Evolutionary conservation across 2,888 invertebrate genomes (phyloP).

Genomic region (Eretmocerus hayati): DNA sequence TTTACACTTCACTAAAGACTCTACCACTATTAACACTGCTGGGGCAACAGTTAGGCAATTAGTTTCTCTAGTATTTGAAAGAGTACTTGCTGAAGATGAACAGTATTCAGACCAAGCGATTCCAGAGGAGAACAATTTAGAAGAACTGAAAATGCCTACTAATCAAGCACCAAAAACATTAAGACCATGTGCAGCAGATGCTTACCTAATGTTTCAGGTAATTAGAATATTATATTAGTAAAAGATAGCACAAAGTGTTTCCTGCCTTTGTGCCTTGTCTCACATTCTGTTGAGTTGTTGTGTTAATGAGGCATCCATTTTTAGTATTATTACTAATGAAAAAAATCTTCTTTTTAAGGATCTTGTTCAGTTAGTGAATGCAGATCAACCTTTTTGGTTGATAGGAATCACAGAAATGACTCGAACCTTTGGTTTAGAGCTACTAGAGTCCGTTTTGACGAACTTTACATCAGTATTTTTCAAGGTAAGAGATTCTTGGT

Average conservation of each 20-base stretch:
- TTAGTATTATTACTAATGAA: background rate
- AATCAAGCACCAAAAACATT: slow-evolving; percentile 75
- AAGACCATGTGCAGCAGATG: slow-evolving; percentile 85
- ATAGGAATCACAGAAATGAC: slow-evolving; percentile 96
- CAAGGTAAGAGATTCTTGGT: slow-evolving; percentile 53
- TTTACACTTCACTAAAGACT: slow-evolving; percentile 91
- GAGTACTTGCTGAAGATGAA: slow-evolving; percentile 70
- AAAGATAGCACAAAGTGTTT: no score
- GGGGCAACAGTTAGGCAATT: slow-evolving; percentile 95
- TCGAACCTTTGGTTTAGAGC: slow-evolving; percentile 90
- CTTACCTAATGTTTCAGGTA: slow-evolving; percentile 89
- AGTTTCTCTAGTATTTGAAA: slow-evolving; percentile 84
- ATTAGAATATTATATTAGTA: background rate
- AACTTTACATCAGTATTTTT: slow-evolving; percentile 80
- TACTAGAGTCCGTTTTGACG: slow-evolving; percentile 86
- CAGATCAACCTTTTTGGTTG: slow-evolving; percentile 93
- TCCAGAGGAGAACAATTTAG: slow-evolving; percentile 58
- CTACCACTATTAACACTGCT: slow-evolving; percentile 92
- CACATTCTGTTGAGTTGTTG: no score
- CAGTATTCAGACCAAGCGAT: slow-evolving; percentile 41
- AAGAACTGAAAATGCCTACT: slow-evolving; percentile 70
- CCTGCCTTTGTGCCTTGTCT: no score
- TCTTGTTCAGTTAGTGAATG: slow-evolving; percentile 91
- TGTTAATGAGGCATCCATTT: no score
- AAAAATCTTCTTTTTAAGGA: slow-evolving; percentile 54